These are phyloP conservation scores for Sipha maydis DNA, from an alignment of 2,888 invertebrate species.

Conservation along the genomic window DNA sequence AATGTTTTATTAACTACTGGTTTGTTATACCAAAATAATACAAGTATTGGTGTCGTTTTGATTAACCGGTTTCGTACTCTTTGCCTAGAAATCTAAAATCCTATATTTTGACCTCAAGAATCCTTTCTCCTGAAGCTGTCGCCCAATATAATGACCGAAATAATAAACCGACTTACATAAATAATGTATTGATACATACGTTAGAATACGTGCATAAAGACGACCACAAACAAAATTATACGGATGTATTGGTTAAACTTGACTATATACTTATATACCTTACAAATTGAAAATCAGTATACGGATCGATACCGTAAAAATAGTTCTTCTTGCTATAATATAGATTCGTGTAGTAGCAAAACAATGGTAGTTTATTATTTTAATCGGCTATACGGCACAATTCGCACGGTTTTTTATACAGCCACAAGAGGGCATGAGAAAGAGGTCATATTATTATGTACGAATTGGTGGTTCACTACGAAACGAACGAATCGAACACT, in stretches of 20 bases:
- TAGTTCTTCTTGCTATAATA: not conserved
- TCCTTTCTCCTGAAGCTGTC: constrained; percentile 43
- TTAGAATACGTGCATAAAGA: not conserved
- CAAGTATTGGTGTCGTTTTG: constrained; percentile 12
- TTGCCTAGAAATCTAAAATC: constrained; percentile 44
- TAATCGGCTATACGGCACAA: constrained; percentile 55
- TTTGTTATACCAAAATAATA: not conserved
- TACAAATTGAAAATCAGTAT: not conserved
- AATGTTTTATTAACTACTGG: not conserved
- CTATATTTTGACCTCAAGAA: constrained; percentile 34
- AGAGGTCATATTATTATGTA: constrained; percentile 52
- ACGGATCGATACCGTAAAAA: constrained; percentile 42
- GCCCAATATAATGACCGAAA: constrained; percentile 15
- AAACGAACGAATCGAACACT: constrained; percentile 35
- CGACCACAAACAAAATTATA: constrained; percentile 10
- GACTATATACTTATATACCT: not conserved
- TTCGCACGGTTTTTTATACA: constrained; percentile 55
- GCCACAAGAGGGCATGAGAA: constrained; percentile 48
- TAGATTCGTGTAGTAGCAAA: not conserved
- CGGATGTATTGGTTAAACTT: constrained; percentile 9
- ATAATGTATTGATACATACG: not conserved
- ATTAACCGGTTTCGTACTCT: constrained; percentile 42
- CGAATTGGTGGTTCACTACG: constrained; percentile 42
- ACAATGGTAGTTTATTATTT: constrained; percentile 49
- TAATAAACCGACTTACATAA: constrained; percentile 10